Conservation (phyloP, 2,113 vertebrate species). For the Burhinus bistriatus region DNA sequence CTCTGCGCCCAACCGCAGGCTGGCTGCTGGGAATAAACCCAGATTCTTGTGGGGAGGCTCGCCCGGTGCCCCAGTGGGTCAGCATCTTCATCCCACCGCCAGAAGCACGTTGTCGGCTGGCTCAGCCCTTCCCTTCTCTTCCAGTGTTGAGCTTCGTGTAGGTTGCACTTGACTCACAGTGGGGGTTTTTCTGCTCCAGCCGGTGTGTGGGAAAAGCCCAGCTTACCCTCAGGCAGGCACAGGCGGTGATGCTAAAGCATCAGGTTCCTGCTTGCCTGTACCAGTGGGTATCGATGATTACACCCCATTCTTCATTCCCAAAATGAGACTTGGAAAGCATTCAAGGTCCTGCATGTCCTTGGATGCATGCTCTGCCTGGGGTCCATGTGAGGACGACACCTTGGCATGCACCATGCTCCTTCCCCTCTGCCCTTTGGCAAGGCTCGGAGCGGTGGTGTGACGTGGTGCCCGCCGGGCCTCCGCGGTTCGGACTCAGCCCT, state of each 20-base stretch:
- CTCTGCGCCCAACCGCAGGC: no score
- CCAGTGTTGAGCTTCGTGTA: fast-evolving
- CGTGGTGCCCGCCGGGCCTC: no score
- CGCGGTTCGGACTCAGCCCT: fast-evolving
- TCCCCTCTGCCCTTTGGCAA: fast-evolving
- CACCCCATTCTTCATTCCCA: fast-evolving
- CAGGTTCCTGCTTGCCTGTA: not conserved
- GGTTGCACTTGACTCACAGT: fast-evolving
- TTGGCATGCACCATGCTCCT: fast-evolving
- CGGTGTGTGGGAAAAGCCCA: fast-evolving
- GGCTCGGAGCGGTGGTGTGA: not conserved
- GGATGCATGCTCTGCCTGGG: not conserved
- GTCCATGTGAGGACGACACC: fast-evolving
- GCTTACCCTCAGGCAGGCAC: not conserved
- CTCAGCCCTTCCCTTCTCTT: not conserved
- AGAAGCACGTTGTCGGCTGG: fast-evolving
- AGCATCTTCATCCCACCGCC: fast-evolving
- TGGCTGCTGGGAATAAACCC: fast-evolving
- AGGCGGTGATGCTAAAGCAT: not conserved
- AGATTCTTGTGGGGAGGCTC: fast-evolving
- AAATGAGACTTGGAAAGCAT: fast-evolving
- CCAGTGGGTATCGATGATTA: fast-evolving
- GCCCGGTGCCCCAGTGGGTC: fast-evolving
- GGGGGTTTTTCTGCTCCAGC: not conserved
- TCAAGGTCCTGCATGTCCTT: fast-evolving